A percentile compares a stretch with the other conserved stretches of the same genome.
Conservation (phyloP, 92 coral and sea anemone genomes). For the Siderastrea siderea region DNA sequence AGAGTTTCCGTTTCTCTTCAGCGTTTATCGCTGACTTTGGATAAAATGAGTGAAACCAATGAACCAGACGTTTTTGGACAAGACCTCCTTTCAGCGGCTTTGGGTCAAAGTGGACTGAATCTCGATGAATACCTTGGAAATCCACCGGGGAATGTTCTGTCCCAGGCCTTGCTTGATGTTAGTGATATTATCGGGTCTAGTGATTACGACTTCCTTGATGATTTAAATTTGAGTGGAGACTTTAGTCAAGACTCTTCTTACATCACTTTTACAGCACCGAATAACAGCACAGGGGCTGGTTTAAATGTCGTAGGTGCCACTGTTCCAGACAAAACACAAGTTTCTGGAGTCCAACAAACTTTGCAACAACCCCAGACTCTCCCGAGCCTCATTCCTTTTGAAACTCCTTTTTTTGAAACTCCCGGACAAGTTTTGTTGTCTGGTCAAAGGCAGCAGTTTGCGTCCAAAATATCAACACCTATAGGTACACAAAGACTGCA, state of each 20-base stretch:
- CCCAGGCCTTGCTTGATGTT: conserved; percentile 55
- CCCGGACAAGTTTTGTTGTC: background rate
- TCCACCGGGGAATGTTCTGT: conserved; percentile 69
- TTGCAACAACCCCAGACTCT: conserved; percentile 15
- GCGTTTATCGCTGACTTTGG: conserved; percentile 83
- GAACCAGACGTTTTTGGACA: conserved; percentile 30
- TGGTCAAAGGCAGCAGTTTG: conserved; percentile 8
- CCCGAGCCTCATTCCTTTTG: conserved; percentile 4
- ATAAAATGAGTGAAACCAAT: conserved; percentile 65
- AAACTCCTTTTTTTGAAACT: conserved; percentile 9
- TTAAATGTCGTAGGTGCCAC: background rate
- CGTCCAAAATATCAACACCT: conserved; percentile 3
- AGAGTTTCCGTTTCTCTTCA: conserved; percentile 68
- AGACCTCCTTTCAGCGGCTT: conserved; percentile 88
- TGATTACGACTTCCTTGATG: conserved; percentile 47
- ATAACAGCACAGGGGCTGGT: background rate
- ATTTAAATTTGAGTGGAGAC: conserved; percentile 29
- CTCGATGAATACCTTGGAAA: conserved; percentile 76
- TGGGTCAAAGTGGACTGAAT: conserved; percentile 89
- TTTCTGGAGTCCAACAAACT: conserved; percentile 45
- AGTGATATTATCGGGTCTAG: conserved; percentile 7
- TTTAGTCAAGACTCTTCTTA: conserved; percentile 10
- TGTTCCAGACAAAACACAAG: conserved; percentile 15
- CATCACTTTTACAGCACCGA: conserved; percentile 6
- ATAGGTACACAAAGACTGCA: conserved; percentile 8